Conservation (phyloP, 2,888 invertebrate species). For the Mimas tiliae region DNA sequence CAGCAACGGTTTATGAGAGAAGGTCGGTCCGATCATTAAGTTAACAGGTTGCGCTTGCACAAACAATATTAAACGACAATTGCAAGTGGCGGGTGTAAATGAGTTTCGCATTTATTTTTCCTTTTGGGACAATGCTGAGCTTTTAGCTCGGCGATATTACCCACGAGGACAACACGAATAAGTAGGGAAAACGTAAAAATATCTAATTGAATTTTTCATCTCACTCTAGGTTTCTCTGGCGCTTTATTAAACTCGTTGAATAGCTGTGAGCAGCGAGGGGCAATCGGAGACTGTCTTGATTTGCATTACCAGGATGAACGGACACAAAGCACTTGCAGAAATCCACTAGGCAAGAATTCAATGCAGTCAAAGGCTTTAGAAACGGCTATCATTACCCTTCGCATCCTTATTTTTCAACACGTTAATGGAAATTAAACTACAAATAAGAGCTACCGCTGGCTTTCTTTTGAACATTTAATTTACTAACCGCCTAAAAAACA, state of each 20-base stretch:
- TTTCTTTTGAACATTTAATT: slow-evolving; percentile 29
- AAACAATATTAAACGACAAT: slow-evolving; percentile 59
- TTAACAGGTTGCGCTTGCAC: slow-evolving; percentile 47
- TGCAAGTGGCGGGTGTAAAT: slow-evolving; percentile 62
- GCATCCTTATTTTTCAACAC: slow-evolving; percentile 29
- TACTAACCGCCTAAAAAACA: too few relatives aligned
- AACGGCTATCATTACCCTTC: slow-evolving; percentile 32
- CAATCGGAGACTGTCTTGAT: slow-evolving; percentile 63
- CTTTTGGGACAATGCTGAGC: slow-evolving; percentile 50
- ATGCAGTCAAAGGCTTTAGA: slow-evolving; percentile 51
- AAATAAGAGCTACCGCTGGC: slow-evolving; percentile 13
- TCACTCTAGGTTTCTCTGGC: slow-evolving; percentile 55
- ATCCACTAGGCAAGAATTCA: slow-evolving; percentile 51
- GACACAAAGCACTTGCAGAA: slow-evolving; percentile 54
- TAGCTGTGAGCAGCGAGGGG: slow-evolving; percentile 53
- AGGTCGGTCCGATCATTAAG: slow-evolving; percentile 38
- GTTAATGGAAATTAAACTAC: slow-evolving; percentile 12
- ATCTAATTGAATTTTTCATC: slow-evolving; percentile 76
- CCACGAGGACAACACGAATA: slow-evolving; percentile 54
- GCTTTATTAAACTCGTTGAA: slow-evolving; percentile 70
- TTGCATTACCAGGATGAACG: slow-evolving; percentile 62
- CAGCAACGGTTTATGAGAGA: slow-evolving; percentile 35
- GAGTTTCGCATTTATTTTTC: slow-evolving; percentile 54
- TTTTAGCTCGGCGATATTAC: slow-evolving; percentile 55
- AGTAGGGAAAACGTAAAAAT: slow-evolving; percentile 58